phyloP scores from a whole-genome alignment of 1,140 invertebrate species.

The Euura lappo region DNA sequence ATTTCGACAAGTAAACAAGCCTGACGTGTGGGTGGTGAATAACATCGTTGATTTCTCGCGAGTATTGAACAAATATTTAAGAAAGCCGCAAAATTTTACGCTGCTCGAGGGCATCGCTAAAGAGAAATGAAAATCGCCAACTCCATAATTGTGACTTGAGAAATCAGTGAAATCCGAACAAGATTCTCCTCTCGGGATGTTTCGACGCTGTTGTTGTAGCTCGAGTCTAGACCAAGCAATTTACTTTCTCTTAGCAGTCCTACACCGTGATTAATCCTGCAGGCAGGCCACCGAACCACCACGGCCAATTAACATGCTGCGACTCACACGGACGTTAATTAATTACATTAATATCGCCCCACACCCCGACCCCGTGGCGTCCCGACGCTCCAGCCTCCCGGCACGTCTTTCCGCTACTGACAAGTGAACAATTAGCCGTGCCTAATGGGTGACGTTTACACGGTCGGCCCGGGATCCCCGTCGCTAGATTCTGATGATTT shows the following conservation, averaged over 20 bases:
- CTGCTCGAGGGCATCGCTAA: too few relatives aligned
- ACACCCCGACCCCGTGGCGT: not conserved
- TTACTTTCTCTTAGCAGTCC: conserved; percentile 37
- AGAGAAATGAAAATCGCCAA: too few relatives aligned
- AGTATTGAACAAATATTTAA: not conserved
- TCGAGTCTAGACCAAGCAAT: conserved; percentile 28
- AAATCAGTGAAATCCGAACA: not conserved
- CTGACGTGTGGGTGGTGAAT: too few relatives aligned
- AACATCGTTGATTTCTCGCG: not conserved
- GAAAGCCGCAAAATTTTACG: too few relatives aligned
- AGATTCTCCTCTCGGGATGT: not conserved
- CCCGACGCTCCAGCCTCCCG: too few relatives aligned
- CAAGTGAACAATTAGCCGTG: not conserved
- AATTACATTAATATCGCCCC: conserved; percentile 15
- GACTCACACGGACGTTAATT: conserved; percentile 20
- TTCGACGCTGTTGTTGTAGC: not conserved
- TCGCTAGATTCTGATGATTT: too few relatives aligned
- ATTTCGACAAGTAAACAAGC: too few relatives aligned
- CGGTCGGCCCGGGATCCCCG: too few relatives aligned
- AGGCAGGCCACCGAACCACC: conserved; percentile 13
- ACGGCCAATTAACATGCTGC: conserved; percentile 18
- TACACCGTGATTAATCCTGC: conserved; percentile 11
- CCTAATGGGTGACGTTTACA: not conserved
- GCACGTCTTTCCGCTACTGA: not conserved
- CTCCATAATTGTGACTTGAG: not conserved